Base-by-base conservation (phyloP, 2,888 invertebrate species). In the Chalcis sispes region DNA sequence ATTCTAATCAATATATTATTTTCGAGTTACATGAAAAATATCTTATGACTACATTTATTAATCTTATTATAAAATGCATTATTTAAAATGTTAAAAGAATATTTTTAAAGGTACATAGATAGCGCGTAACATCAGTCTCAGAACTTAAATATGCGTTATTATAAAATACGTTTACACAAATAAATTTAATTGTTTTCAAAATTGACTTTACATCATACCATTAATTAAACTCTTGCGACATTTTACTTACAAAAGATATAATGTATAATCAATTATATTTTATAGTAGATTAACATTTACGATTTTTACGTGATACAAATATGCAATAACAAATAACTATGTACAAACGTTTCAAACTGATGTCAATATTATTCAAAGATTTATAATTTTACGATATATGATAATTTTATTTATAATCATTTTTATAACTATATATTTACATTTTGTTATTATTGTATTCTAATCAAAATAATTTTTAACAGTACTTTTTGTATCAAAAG, bases 111-210 rank as follows among this genome's bases (percentile, higher is more conserved):
- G 75, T 77, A 77, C 77, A 50, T 50, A 71, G 61, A 61, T 40
- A n/a, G 77, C 69, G 64, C 67, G 61, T 75, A 72, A 67, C 66
- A 58, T 66, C 62, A 75, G 72, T 78, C 65, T 65, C 59, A n/a
- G 18, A 58, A 52, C 15, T 59, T 77, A 77, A 15, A 18, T 42
- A 42, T 8, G 25, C 23, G 7, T 15, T 23, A 7, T 46, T 46
- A 8, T 15, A 46, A 8, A 46, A 46, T 36, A 36, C 10, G 10
- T 36, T 36, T 36, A 36, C 36, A 7, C 4, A 4, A 36, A 36
- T 36, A 10, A 36, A 36, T 36, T 36, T 36, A 7, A 36, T 36
- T 7, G 10, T 7, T 7, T 36, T 7, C 4, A 36, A 7, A 36
- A 36, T 36, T 7, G 36, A 36, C 36, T 36, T 36, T 36, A 36